Evolutionary conservation across 2,888 invertebrate genomes (phyloP).

Genomic region (Miltochrista miniata): DNA sequence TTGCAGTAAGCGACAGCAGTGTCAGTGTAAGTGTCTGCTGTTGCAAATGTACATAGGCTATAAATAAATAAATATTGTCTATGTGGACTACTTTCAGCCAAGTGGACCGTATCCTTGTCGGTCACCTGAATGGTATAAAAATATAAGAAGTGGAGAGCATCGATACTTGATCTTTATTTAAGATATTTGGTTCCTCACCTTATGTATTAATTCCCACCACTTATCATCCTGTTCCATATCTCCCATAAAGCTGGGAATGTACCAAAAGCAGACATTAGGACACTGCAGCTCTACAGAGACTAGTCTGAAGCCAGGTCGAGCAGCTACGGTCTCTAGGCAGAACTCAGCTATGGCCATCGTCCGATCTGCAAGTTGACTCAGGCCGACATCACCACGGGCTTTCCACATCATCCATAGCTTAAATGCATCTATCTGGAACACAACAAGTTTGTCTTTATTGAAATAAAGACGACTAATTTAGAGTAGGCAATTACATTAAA

Average conservation of each 20-base stretch:
- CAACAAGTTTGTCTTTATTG: not conserved
- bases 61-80: no score
- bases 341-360: constrained; percentile 85
- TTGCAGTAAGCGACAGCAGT: no score
- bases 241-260: constrained; percentile 85
- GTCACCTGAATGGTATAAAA: no score
- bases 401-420: constrained; percentile 98
- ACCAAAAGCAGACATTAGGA: constrained; percentile 97
- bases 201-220: constrained; percentile 82
- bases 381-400: constrained; percentile 87
- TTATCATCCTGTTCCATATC: constrained; percentile 57
- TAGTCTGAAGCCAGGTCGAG: constrained; percentile 84
- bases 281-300: constrained; percentile 85
- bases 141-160: no score
- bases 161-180: no score
- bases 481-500: no score
- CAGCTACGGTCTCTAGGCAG: constrained; percentile 78
- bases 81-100: no score
- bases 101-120: no score
- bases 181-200: constrained; percentile 55
- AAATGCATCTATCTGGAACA: constrained; percentile 89
- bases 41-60: no score
- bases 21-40: no score
- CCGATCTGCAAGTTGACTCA: constrained; percentile 85
- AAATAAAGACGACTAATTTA: no score